Evolutionary conservation across 2,113 vertebrate species (phyloP).

Genomic region (Gopherus evgoodei): DNA sequence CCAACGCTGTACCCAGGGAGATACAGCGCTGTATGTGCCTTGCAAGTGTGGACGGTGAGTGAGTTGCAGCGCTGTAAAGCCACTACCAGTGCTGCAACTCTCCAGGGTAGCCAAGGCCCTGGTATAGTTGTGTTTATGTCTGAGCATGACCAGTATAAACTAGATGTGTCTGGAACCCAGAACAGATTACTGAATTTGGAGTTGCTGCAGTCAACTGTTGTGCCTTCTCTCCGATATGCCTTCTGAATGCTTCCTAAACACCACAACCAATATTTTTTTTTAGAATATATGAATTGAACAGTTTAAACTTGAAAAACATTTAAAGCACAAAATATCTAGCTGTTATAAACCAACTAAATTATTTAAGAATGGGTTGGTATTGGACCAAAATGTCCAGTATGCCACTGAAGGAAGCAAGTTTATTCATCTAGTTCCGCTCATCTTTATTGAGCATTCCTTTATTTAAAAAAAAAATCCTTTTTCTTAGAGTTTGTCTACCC

Average conservation of each 20-base stretch:
- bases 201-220: constrained; percentile 15
- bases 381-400: background rate
- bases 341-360: constrained; percentile 39
- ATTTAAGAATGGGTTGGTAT: constrained; percentile 26
- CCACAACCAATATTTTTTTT: background rate
- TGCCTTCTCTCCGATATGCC: background rate
- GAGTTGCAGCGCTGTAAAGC: too few species aligned
- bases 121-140: constrained; percentile 17
- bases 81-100: too few species aligned
- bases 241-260: background rate
- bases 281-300: background rate
- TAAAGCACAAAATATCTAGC: background rate
- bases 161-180: constrained; percentile 10
- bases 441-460: background rate
- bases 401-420: background rate
- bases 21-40: too few species aligned
- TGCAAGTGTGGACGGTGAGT: too few species aligned
- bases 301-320: background rate
- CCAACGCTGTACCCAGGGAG: too few species aligned
- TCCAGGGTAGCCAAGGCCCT: too few species aligned
- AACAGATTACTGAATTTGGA: background rate
- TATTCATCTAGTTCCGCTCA: constrained; percentile 6
- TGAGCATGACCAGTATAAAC: constrained; percentile 23
- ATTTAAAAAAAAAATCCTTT: background rate
- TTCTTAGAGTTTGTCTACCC: constrained; percentile 4